Evolutionary conservation across 2,113 vertebrate genomes (phyloP).

Genomic region (Platichthys stellatus): DNA sequence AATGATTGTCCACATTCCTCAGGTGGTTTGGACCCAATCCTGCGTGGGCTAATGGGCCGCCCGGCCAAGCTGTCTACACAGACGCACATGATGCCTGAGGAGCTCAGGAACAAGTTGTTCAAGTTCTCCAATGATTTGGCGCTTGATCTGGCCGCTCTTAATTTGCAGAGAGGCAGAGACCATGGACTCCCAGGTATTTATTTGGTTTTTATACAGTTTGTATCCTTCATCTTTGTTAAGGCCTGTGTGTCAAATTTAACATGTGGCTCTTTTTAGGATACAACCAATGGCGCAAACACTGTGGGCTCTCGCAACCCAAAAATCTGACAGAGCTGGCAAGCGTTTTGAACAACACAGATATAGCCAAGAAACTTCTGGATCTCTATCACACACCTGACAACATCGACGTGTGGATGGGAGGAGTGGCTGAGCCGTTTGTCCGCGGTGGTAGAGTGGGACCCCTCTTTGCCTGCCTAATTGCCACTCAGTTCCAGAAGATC

Average conservation of each 20-base stretch:
- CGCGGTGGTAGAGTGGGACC: slow-evolving; percentile 82
- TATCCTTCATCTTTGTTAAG: not conserved
- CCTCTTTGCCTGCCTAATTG: slow-evolving; percentile 79
- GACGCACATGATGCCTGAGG: slow-evolving; percentile 81
- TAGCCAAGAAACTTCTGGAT: slow-evolving; percentile 62
- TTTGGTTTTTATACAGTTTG: not conserved
- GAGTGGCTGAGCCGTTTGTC: slow-evolving; percentile 77
- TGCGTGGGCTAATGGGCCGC: slow-evolving; percentile 81
- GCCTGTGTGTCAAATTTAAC: not conserved
- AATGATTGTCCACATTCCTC: not conserved
- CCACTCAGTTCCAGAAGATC: slow-evolving; percentile 69
- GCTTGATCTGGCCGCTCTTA: slow-evolving; percentile 83
- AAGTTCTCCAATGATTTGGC: slow-evolving; percentile 59
- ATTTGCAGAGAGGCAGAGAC: slow-evolving; percentile 87
- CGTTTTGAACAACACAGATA: slow-evolving; percentile 62
- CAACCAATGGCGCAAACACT: slow-evolving; percentile 78
- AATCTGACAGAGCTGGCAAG: slow-evolving; percentile 24
- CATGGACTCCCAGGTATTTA: slow-evolving; percentile 84
- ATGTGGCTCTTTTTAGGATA: slow-evolving; percentile 66
- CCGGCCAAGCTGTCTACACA: slow-evolving; percentile 85
- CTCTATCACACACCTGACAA: slow-evolving; percentile 76
- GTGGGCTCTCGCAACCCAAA: slow-evolving; percentile 68
- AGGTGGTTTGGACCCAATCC: slow-evolving; percentile 87
- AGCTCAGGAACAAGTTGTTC: slow-evolving; percentile 86
- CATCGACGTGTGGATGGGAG: slow-evolving; percentile 81